phyloP scores from a whole-genome alignment of 1,140 invertebrate genomes.

The Bombus impatiens region DNA sequence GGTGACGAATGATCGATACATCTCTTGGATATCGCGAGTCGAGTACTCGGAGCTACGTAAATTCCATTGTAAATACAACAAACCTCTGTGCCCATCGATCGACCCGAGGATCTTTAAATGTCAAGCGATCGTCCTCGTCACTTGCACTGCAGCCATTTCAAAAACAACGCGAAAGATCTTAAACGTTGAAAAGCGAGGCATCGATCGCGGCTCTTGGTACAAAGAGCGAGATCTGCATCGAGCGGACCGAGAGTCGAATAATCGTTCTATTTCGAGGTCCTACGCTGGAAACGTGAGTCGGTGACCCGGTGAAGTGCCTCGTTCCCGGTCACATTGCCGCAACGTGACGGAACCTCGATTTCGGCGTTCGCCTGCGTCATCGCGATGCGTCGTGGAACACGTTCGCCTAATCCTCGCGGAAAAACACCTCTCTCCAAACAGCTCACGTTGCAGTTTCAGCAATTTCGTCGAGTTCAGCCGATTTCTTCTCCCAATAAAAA shows the following conservation, averaged over 20 bases:
- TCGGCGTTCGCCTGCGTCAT: conserved; percentile 31
- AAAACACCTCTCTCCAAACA: neutral
- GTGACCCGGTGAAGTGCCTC: conserved; percentile 51
- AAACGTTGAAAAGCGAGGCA: neutral
- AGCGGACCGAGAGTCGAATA: conserved; percentile 14
- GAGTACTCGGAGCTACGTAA: neutral
- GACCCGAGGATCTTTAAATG: neutral
- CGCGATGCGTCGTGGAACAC: neutral
- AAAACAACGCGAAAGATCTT: neutral
- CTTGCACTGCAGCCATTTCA: neutral
- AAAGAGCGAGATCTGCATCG: neutral
- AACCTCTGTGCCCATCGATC: neutral
- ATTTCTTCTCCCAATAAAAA: neutral
- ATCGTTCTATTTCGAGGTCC: conserved; percentile 61
- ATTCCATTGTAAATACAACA: neutral
- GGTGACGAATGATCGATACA: too few species aligned
- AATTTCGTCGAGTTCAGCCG: neutral
- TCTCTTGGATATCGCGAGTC: neutral
- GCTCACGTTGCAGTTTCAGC: neutral
- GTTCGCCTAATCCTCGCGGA: neutral
- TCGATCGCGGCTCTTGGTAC: neutral
- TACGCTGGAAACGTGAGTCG: conserved; percentile 56
- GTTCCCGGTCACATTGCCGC: conserved; percentile 58
- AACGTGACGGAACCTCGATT: conserved; percentile 57
- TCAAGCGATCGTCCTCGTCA: neutral